These are phyloP conservation scores for Perca fluviatilis DNA, from an alignment of 2,113 vertebrate genomes.

Conservation along the genomic window DNA sequence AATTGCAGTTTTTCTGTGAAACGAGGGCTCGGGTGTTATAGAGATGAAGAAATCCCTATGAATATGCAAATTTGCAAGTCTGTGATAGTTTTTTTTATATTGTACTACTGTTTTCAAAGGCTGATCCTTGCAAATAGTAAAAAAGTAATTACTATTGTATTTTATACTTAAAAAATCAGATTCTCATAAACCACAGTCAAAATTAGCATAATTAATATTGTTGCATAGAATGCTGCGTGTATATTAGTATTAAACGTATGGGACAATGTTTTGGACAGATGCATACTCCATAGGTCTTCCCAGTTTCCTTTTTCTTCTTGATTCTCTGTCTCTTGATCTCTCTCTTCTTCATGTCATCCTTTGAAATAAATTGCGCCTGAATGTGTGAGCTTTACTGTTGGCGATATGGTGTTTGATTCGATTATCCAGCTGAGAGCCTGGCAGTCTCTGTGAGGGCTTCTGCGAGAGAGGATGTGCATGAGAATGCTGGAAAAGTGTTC, in stretches of 20 bases:
- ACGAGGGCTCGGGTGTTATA: background rate
- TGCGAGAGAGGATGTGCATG: background rate
- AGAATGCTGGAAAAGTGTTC: slow-evolving; percentile 32
- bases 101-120: background rate
- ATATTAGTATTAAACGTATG: too few species aligned
- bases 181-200: background rate
- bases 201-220: background rate
- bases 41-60: background rate
- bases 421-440: slow-evolving; percentile 77
- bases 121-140: background rate
- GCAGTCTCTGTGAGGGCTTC: slow-evolving; percentile 49
- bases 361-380: slow-evolving; percentile 86
- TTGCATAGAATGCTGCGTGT: background rate
- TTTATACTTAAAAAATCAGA: too few species aligned
- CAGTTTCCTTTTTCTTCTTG: slow-evolving; percentile 57
- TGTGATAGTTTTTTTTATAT: background rate
- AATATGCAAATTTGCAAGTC: background rate
- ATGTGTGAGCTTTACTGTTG: slow-evolving; percentile 86
- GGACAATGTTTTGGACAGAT: background rate
- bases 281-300: background rate
- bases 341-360: slow-evolving; percentile 42
- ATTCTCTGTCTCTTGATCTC: slow-evolving; percentile 51
- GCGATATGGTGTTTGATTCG: slow-evolving; percentile 81
- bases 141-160: background rate
- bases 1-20: background rate